Conservation (phyloP, 1,140 invertebrate genomes). For the Lepidurus packardi region DNA sequence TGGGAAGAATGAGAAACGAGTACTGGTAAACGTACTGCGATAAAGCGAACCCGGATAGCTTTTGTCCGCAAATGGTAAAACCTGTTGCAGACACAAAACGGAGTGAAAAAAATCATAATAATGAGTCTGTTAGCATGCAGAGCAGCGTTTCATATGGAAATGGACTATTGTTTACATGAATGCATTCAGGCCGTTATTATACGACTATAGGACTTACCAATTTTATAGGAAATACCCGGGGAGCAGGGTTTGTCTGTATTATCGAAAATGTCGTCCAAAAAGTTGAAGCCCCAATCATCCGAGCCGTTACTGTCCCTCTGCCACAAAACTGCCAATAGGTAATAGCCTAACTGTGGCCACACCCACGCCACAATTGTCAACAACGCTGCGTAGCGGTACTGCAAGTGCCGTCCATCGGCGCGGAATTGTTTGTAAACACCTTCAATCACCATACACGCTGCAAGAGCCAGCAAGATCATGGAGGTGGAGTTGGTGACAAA, state of each 20-base stretch:
- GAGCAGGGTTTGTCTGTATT: slow-evolving; percentile 18
- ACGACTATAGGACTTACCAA: slow-evolving; percentile 18
- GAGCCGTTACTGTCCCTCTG: slow-evolving; percentile 5
- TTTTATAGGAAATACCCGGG: slow-evolving; percentile 24
- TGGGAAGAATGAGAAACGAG: slow-evolving; percentile 31
- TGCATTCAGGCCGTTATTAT: not conserved
- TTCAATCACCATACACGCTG: slow-evolving; percentile 24
- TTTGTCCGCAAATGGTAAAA: slow-evolving; percentile 35
- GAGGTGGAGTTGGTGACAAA: slow-evolving; percentile 35
- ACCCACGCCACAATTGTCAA: slow-evolving; percentile 32
- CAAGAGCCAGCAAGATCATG: slow-evolving; percentile 33
- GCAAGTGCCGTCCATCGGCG: not conserved
- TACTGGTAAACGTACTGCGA: slow-evolving; percentile 33
- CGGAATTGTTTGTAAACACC: not conserved
- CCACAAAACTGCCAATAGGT: slow-evolving; percentile 27
- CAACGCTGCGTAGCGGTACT: slow-evolving; percentile 8
- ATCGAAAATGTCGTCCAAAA: slow-evolving; percentile 33
- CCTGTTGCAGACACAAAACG: slow-evolving; percentile 27
- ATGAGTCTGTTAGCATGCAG: not conserved
- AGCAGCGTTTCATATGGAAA: not conserved
- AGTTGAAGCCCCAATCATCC: slow-evolving; percentile 26
- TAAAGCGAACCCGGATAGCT: slow-evolving; percentile 23
- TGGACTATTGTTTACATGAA: slow-evolving; percentile 1
- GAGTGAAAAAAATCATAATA: not conserved
- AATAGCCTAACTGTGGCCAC: slow-evolving; percentile 33